Base-by-base conservation (phyloP, 1,140 invertebrate species). In the Scaptomyza montana region DNA sequence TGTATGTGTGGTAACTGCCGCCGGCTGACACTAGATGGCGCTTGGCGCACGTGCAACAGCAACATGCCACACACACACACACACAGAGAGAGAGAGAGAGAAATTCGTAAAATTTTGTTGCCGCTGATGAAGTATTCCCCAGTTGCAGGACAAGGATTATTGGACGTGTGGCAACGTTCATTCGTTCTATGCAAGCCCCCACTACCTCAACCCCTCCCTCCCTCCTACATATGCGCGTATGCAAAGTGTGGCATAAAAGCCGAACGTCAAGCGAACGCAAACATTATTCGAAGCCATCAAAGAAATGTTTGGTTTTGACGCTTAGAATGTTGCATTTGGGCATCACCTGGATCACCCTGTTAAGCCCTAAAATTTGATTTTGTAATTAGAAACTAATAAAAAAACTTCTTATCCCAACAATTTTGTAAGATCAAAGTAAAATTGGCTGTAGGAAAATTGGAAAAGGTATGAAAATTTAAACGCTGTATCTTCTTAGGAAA, bases 31-130 rank as follows among this genome's bases (percentile, higher is more conserved):
- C 79, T 87, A 87, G 84, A 87, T 87, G 84, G 84, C 78, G 73
- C 80, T 46, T 59, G 49, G 51, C 56, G 84, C 78, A 87, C 84
- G 82, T 87, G 82, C 81, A 82, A 64, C 68, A 62, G 51, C 43
- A 47, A 79, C 73, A 74, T 25, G 50, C 45, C 25, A 30, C 41
- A 47, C 36, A 61, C 43, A 68, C 16, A 59, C 45, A 57, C 54
- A 68, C 43, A 68, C 16, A 59, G 39, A 57, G 49, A 68, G 74
- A 65, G 74, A 63, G 21, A 25, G 78, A 65, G 74, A 65, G 84
- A 89, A 89, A 89, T 89, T 89, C 84, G 84, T 89, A 89, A 89
- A 89, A 89, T 89, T 89, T 89, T 84, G 84, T 89, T 89, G 84
- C 84, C 84, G 80, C 77, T 89, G 82, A 84, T 89, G 84, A 89